phyloP scores from a whole-genome alignment of 1,140 invertebrate genomes.

The Brachionus plicatilis region DNA sequence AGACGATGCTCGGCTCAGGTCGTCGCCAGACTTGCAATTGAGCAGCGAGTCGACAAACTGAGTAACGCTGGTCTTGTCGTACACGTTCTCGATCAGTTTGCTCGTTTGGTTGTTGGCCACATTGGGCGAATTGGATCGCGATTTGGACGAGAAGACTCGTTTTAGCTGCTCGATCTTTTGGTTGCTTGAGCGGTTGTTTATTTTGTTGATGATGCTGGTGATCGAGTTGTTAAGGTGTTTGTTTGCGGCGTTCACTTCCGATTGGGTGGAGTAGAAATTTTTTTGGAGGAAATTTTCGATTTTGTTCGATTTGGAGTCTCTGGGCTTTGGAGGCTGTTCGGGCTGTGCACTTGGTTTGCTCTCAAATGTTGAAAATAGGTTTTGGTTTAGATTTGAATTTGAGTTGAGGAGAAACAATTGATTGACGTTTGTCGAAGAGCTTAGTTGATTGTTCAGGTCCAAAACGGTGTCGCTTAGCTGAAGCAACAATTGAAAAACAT shows the following conservation, averaged over 20 bases:
- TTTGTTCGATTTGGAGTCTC: not conserved
- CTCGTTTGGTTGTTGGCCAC: not conserved
- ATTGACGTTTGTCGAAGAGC: conserved; percentile 3
- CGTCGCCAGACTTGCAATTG: not conserved
- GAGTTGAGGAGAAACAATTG: not conserved
- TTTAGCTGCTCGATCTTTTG: not conserved
- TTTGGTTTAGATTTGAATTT: not conserved
- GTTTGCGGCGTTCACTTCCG: not conserved
- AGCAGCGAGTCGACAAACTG: conserved; percentile 14
- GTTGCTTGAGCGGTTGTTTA: not conserved
- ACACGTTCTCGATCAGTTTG: conserved; percentile 1
- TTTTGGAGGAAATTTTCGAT: conserved; percentile 23
- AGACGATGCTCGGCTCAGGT: not conserved
- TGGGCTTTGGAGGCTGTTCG: not conserved
- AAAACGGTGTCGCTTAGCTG: conserved; percentile 14
- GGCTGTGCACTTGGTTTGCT: no score
- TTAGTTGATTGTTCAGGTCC: conserved; percentile 22
- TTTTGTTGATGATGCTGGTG: not conserved
- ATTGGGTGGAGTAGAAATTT: conserved; percentile 6
- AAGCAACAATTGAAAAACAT: not conserved
- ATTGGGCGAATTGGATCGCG: not conserved
- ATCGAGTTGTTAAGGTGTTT: conserved; percentile 15
- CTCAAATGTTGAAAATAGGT: not conserved
- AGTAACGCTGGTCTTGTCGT: conserved; percentile 6
- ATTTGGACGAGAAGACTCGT: not conserved